Evolutionary conservation across 1,140 invertebrate species (phyloP).

Genomic region (Dermatophagoides farinae): DNA sequence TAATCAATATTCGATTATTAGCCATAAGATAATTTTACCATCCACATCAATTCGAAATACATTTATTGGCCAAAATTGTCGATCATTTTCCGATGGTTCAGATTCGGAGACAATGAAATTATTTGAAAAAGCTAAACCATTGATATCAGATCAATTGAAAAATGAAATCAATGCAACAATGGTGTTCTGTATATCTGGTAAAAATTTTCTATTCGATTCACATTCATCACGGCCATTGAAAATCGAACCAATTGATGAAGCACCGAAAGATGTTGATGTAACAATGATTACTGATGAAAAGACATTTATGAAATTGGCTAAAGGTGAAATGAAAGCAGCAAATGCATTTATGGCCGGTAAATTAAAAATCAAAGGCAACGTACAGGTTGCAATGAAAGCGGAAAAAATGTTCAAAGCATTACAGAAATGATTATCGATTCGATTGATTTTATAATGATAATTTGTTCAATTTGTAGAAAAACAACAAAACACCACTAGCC

Average conservation of each 20-base stretch:
- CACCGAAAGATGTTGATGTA: conserved; percentile 26
- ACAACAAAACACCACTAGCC: no score
- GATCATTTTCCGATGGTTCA: neutral
- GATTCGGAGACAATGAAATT: neutral
- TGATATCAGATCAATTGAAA: conserved; percentile 14
- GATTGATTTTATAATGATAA: no score
- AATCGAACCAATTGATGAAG: neutral
- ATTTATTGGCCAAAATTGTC: no score
- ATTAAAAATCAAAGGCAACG: conserved; percentile 75
- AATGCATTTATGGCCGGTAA: conserved; percentile 90
- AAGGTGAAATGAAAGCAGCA: conserved; percentile 47
- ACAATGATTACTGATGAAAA: conserved; percentile 56
- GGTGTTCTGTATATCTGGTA: conserved; percentile 11
- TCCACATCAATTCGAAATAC: no score
- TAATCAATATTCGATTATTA: no score
- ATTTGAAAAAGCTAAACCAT: conserved; percentile 11
- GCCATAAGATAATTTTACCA: no score
- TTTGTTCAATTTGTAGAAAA: no score
- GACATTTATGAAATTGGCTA: conserved; percentile 36
- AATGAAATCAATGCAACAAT: conserved; percentile 16
- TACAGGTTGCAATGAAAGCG: conserved; percentile 83
- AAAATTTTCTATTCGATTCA: conserved; percentile 15
- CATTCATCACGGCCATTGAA: conserved; percentile 4
- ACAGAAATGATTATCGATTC: conserved; percentile 32
- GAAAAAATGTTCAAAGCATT: conserved; percentile 75